phyloP scores from a whole-genome alignment of 1,140 invertebrate genomes.

The Colletes gigas region DNA sequence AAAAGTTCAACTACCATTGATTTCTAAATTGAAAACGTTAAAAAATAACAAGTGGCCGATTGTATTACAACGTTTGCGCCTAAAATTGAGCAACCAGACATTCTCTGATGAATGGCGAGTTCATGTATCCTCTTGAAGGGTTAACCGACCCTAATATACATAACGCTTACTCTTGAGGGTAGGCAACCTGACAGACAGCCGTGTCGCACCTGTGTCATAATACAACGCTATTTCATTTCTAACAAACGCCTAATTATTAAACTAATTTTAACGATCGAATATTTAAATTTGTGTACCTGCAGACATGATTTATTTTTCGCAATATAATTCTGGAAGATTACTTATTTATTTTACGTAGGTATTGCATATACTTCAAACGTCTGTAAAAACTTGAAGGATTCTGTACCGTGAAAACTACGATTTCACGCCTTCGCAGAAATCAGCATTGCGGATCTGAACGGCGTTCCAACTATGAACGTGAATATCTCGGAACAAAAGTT shows the following conservation, averaged over 20 bases:
- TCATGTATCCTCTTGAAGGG: conserved; percentile 52
- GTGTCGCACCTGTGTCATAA: conserved; percentile 23
- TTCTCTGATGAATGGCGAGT: conserved; percentile 53
- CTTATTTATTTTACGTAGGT: no score
- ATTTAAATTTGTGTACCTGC: background rate
- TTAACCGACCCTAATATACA: conserved; percentile 68
- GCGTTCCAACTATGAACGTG: background rate
- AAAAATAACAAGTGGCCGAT: background rate
- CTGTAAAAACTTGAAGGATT: background rate
- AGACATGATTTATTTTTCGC: no score
- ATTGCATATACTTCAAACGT: no score
- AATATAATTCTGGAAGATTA: no score
- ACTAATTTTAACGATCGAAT: background rate
- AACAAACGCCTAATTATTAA: background rate
- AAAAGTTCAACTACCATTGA: no score
- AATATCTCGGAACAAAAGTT: background rate
- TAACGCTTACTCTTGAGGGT: conserved; percentile 62
- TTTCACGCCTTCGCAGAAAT: background rate
- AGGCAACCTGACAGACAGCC: conserved; percentile 63
- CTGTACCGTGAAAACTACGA: background rate
- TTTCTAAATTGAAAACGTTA: background rate
- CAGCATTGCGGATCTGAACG: background rate
- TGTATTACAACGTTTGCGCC: conserved; percentile 44
- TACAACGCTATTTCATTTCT: background rate
- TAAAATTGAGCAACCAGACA: conserved; percentile 68